These are phyloP conservation scores for Procambarus virginalis DNA, from an alignment of 1,140 invertebrate species.

Conservation along the genomic window DNA sequence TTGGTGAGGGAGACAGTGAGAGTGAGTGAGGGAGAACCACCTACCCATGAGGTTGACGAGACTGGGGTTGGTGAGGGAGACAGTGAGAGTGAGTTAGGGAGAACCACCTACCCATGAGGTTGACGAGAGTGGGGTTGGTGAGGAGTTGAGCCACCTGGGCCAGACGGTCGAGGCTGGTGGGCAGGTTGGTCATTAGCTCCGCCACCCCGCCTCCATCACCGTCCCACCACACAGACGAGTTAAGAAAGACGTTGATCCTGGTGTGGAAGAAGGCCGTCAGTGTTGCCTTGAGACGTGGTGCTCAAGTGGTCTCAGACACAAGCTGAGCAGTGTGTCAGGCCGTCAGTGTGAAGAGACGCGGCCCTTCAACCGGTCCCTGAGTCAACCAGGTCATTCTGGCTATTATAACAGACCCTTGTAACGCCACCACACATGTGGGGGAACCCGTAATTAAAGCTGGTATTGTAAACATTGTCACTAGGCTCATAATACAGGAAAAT, in stretches of 20 bases:
- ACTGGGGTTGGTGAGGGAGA: not conserved
- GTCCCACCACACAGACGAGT: not conserved
- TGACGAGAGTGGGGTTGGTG: conserved; percentile 14
- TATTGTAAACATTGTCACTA: no score
- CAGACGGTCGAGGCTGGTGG: not conserved
- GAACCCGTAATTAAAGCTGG: no score
- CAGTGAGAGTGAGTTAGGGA: not conserved
- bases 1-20: not conserved
- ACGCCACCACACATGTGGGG: no score
- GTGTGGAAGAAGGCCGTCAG: not conserved
- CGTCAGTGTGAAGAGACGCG: no score
- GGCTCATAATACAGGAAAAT: no score
- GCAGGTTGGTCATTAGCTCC: not conserved
- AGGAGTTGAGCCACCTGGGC: not conserved
- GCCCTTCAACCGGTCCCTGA: no score
- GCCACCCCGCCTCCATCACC: not conserved
- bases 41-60: not conserved
- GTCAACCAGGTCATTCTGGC: no score
- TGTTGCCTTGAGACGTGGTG: not conserved
- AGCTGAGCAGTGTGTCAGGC: no score
- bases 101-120: conserved; percentile 21
- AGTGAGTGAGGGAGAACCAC: no score
- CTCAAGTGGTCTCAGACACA: no score
- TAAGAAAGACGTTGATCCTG: conserved; percentile 3
- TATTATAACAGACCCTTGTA: no score